A percentile compares a stretch with the other conserved stretches of the same genome.
phyloP scores from a whole-genome alignment of 2,113 vertebrate genomes.

The Plestiodon gilberti region DNA sequence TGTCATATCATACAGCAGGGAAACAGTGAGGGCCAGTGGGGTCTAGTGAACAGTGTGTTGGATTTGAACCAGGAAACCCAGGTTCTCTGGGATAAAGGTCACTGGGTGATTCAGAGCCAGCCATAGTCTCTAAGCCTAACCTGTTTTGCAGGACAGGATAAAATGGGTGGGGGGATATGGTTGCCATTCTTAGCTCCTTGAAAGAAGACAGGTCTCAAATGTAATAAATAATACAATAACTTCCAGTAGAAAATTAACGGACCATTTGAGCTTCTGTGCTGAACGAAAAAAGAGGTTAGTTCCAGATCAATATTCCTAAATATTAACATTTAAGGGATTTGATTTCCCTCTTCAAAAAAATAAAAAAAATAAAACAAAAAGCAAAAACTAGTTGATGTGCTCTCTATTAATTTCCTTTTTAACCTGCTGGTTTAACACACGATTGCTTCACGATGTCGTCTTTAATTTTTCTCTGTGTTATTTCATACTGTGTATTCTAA shows the following conservation, averaged over 20 bases:
- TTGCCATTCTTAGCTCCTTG: background rate
- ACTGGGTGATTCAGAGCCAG: background rate
- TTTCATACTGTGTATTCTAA: constrained; percentile 78
- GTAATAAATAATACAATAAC: background rate
- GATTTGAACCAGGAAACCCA: background rate
- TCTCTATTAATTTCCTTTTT: constrained; percentile 61
- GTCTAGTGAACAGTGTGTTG: too few species aligned
- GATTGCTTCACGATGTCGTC: constrained; percentile 62
- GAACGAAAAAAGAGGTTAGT: background rate
- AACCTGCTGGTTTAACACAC: constrained; percentile 65
- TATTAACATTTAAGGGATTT: constrained; percentile 48
- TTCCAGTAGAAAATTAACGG: constrained; percentile 20
- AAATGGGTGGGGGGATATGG: background rate
- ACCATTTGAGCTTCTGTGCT: constrained; percentile 28
- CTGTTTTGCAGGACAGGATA: background rate
- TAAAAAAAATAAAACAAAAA: too few species aligned
- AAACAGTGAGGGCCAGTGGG: background rate
- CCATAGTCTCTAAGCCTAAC: background rate
- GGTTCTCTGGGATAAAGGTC: background rate
- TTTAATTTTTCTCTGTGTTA: constrained; percentile 69
- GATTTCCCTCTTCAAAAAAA: constrained; percentile 58
- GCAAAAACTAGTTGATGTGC: background rate
- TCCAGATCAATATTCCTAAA: background rate
- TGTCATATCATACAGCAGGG: background rate
- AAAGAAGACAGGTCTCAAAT: background rate